These are phyloP conservation scores for Cnemophilus loriae DNA, from an alignment of 2,113 vertebrate genomes.

Conservation along the genomic window DNA sequence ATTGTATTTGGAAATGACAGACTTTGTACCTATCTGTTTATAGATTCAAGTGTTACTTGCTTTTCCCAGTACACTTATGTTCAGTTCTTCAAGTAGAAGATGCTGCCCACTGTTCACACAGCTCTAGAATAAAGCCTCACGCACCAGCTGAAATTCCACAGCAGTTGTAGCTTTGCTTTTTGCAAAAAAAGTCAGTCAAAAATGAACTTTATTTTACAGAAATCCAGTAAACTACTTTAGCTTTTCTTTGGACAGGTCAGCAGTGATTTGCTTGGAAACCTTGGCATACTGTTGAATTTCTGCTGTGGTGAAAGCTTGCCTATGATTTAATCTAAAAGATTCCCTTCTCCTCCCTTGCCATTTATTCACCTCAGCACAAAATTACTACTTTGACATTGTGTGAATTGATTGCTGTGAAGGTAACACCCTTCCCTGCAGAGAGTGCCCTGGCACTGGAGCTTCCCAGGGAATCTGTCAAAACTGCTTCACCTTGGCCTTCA, in stretches of 20 bases:
- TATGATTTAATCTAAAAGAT: neutral
- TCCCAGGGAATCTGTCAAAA: neutral
- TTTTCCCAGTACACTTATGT: neutral
- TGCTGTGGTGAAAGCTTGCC: neutral
- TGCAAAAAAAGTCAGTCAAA: neutral
- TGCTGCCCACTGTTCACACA: neutral
- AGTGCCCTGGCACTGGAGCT: neutral
- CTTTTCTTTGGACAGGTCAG: neutral
- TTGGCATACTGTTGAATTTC: neutral
- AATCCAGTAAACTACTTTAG: neutral
- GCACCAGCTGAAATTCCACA: neutral
- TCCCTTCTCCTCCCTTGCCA: neutral
- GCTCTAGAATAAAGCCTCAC: neutral
- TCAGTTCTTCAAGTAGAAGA: neutral
- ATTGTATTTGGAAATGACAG: neutral
- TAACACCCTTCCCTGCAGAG: neutral
- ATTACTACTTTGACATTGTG: neutral
- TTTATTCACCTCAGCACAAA: neutral
- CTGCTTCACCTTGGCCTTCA: neutral
- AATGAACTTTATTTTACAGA: neutral
- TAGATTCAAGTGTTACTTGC: neutral
- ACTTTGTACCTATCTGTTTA: neutral
- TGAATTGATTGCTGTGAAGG: neutral
- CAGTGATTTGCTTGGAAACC: neutral
- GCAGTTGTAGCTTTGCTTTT: neutral